These are phyloP conservation scores for Ametastegia equiseti DNA, from an alignment of 2,888 invertebrate genomes.

Conservation along the genomic window DNA sequence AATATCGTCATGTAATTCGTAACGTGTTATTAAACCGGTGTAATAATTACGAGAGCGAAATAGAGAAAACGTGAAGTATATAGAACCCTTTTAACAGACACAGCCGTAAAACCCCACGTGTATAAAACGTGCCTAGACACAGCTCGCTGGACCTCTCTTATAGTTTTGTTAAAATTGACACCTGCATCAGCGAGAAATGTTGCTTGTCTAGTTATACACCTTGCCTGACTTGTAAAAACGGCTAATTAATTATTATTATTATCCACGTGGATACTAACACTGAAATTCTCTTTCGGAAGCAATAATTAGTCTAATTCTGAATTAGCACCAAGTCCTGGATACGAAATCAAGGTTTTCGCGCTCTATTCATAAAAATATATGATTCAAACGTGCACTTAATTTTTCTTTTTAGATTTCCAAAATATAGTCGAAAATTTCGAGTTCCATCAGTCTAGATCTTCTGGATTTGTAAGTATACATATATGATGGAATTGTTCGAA, in stretches of 20 bases:
- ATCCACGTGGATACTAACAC: no score
- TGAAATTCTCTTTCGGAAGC: no score
- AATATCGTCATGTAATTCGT: background rate
- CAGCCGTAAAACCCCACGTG: background rate
- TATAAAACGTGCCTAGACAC: background rate
- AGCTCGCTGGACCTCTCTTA: background rate
- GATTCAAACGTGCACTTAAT: no score
- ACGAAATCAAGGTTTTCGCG: no score
- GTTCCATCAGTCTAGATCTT: no score
- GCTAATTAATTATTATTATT: background rate
- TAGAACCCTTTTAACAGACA: background rate
- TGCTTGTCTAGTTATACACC: background rate
- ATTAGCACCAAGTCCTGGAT: no score
- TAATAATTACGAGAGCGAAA: background rate
- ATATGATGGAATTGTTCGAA: no score
- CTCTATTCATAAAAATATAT: no score
- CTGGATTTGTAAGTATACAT: no score
- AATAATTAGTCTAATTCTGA: no score
- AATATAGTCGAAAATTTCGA: no score
- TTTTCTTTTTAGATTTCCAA: no score
- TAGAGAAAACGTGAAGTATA: background rate
- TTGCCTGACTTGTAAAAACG: background rate
- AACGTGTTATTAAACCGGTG: background rate
- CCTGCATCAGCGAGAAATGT: background rate
- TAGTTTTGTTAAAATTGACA: background rate